Evolutionary conservation across 2,888 invertebrate species (phyloP).

Genomic region (Scaeva pyrastri): DNA sequence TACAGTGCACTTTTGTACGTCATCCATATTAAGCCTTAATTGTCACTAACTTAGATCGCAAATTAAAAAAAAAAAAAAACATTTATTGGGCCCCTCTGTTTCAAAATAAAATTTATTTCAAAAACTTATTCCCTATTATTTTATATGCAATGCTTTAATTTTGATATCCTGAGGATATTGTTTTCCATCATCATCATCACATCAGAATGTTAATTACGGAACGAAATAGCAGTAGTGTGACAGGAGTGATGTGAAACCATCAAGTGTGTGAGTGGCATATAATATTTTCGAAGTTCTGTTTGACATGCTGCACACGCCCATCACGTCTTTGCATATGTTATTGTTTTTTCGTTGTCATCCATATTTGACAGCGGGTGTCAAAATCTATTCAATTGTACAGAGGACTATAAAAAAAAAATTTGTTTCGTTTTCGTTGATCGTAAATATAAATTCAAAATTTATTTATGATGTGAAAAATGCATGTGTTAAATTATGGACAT

Average conservation of each 20-base stretch:
- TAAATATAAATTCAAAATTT: constrained; percentile 21
- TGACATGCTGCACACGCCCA: constrained; percentile 4
- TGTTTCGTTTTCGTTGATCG: constrained; percentile 1
- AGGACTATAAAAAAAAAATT: not conserved
- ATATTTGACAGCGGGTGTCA: constrained; percentile 27
- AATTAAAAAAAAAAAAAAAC: no score
- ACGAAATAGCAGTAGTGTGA: not conserved
- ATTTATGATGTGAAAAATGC: constrained; percentile 17
- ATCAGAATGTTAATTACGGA: constrained; percentile 12
- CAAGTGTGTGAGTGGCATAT: not conserved
- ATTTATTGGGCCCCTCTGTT: no score
- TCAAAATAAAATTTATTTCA: not conserved
- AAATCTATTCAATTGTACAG: not conserved
- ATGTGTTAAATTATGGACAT: constrained; percentile 2
- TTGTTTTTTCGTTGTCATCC: not conserved
- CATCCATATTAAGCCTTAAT: no score
- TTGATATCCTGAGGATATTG: not conserved
- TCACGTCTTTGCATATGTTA: not conserved
- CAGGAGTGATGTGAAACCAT: not conserved
- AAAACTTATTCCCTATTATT: no score
- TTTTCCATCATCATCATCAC: not conserved
- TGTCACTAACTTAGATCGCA: no score
- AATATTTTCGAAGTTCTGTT: not conserved
- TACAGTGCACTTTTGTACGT: no score
- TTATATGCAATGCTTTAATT: not conserved